Percentiles rank a stretch among this genome's conserved stretches.
These are phyloP conservation scores for Hipparchia sbordonii DNA, from an alignment of 2,888 invertebrate genomes.

Conservation along the genomic window DNA sequence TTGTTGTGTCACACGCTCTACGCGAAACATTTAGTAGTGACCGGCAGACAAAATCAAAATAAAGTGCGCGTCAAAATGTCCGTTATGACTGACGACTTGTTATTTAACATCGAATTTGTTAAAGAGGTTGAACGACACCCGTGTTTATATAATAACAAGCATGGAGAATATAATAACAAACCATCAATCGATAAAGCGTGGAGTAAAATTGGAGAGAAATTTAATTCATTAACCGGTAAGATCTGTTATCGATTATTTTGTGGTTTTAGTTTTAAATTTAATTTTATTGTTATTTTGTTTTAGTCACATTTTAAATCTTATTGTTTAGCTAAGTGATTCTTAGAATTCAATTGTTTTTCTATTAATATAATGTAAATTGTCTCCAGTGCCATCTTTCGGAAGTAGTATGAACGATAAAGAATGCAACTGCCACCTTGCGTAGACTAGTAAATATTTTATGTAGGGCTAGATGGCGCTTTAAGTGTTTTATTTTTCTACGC, in stretches of 20 bases:
- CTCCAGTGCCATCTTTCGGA: constrained; percentile 4
- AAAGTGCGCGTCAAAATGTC: constrained; percentile 17
- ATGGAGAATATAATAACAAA: neutral
- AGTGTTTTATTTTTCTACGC: no score
- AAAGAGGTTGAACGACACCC: constrained; percentile 9
- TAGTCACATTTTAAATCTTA: no score
- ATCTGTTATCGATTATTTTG: neutral
- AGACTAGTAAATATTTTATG: neutral
- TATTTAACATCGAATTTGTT: neutral
- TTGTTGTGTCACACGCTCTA: constrained; percentile 9
- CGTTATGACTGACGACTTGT: constrained; percentile 5
- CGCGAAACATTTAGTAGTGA: constrained; percentile 15
- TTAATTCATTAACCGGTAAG: neutral
- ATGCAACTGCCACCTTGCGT: no score
- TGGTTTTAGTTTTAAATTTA: no score
- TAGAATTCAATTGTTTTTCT: no score
- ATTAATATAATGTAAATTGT: neutral
- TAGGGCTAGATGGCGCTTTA: neutral
- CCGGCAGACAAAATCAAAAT: neutral
- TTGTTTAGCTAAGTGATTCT: no score
- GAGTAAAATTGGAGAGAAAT: neutral
- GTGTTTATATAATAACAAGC: neutral
- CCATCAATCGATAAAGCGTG: neutral
- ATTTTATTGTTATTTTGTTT: no score
- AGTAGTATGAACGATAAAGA: neutral